Base-by-base conservation (phyloP, 2,113 vertebrate genomes). In the Caracal caracal region DNA sequence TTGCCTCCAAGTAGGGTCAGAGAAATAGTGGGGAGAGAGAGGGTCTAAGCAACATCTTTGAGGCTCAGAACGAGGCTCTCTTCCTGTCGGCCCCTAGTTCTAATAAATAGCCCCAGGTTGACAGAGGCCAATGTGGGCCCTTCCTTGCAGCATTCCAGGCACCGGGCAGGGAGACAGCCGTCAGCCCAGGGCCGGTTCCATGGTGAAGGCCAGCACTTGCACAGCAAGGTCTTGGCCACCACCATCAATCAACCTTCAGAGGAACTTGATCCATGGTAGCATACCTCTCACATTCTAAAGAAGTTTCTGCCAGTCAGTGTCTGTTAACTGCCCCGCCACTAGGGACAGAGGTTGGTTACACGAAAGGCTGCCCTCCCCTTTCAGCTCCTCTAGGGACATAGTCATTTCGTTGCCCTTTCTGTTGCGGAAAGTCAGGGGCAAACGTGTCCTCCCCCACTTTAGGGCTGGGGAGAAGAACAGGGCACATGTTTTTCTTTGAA, bases 181-280 rank as follows among this genome's bases (percentile, higher is more conserved):
- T 98, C 97, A 96, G 98, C 91, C 81, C 83, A 86, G 3, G 0
- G 20, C 88, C 75, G 83, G 81, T 98, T 98, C 97, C 93, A 86
- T 96, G 93, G 96, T 95, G 97, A 94, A 93, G 97, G 98, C 96
- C 97, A 97, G 78, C 97, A 92, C 97, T 97, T 98, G 95, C 89
- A 97, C 95, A 96, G 94, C 91, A 97, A 97, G 61, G 61, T 88
- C 90, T 66, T 97, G 87, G 91, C 80, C 95, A 70, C 94, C 97
- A 97, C 97, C 95, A 97, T 97, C 96, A 80, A 97, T 97, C 96
- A 80, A 78, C 87, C 87, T 90, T 91, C 97, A 98, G 97, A 10
- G 1, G 82, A 0, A 0, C 71, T 65, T 78, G 84, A 88, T 65
- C 97, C 75, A 0, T 88, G 95, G 88, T 78, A 93, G 92, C 71